Evolutionary conservation across 2,888 invertebrate species (phyloP).

Genomic region (Syrista parreyssii): DNA sequence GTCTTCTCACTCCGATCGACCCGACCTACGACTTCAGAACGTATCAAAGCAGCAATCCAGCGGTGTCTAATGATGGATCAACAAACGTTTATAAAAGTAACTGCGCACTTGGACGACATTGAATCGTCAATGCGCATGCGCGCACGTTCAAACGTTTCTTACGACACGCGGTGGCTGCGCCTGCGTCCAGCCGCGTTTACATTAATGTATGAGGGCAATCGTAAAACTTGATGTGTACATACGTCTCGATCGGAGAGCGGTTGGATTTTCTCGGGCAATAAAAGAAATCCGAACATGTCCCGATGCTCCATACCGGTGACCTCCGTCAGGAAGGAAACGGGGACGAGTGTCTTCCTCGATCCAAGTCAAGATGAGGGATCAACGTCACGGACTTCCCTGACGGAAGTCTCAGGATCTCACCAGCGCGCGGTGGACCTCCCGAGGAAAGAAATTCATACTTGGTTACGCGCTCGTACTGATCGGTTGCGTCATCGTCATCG

Average conservation of each 20-base stretch:
- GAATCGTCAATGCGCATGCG: neutral
- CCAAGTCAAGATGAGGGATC: neutral
- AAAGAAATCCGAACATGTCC: constrained; percentile 27
- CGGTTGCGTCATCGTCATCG: neutral
- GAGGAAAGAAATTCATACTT: neutral
- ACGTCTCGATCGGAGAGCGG: constrained; percentile 56
- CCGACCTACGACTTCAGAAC: neutral
- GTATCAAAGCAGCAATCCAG: neutral
- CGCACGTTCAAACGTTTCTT: neutral
- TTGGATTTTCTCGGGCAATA: constrained; percentile 52
- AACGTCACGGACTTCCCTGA: neutral
- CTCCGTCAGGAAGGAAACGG: neutral
- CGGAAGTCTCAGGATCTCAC: neutral
- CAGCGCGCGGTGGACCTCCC: neutral
- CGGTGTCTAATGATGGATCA: neutral
- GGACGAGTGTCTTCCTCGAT: neutral
- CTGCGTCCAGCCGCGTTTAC: constrained; percentile 49
- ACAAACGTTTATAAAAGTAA: neutral
- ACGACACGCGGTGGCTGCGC: neutral
- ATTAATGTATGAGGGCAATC: constrained; percentile 65
- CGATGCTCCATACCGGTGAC: neutral
- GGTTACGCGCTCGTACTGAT: neutral
- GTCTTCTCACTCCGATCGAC: neutral
- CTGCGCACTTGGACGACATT: neutral
- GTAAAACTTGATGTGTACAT: constrained; percentile 64